Evolutionary conservation across 2,888 invertebrate species (phyloP).

Genomic region (Drosophila tripunctata): DNA sequence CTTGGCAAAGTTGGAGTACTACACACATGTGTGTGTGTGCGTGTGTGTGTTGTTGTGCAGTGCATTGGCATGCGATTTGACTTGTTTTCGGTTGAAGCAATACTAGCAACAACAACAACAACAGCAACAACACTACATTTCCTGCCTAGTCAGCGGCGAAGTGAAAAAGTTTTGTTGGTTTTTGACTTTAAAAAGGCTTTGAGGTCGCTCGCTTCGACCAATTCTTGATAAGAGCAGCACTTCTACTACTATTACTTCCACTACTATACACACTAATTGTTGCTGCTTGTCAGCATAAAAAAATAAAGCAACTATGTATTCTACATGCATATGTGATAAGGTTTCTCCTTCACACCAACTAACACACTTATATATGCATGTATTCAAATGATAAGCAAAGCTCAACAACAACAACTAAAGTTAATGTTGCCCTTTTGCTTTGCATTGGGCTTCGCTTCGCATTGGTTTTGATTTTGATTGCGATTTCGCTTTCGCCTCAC

Average conservation of each 20-base stretch:
- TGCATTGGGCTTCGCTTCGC: constrained; percentile 46
- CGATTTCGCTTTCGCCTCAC: too few relatives aligned
- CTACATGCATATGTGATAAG: constrained; percentile 47
- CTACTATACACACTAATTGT: constrained; percentile 40
- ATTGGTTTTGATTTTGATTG: constrained; percentile 42
- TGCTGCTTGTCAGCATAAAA: constrained; percentile 59
- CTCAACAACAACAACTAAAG: constrained; percentile 8
- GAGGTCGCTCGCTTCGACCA: constrained; percentile 59
- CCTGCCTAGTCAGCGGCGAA: constrained; percentile 61
- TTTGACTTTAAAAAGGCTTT: constrained; percentile 69
- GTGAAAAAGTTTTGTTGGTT: constrained; percentile 64
- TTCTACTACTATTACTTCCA: constrained; percentile 34
- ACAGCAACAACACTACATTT: constrained; percentile 56
- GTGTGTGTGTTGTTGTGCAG: constrained; percentile 43
- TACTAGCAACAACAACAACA: constrained; percentile 38
- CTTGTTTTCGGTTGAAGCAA: constrained; percentile 57
- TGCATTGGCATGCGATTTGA: constrained; percentile 79
- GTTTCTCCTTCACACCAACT: constrained; percentile 27
- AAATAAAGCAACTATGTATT: constrained; percentile 50
- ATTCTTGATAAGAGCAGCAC: constrained; percentile 61
- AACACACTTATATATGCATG: neutral
- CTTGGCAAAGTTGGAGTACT: constrained; percentile 60
- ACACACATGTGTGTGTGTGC: neutral
- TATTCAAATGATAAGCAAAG: constrained; percentile 40
- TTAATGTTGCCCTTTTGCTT: constrained; percentile 47